Evolutionary conservation across 2,113 vertebrate genomes (phyloP), one percentile per base, ranked within the genome.

Genomic region (Puntigrus tetrazona): DNA sequence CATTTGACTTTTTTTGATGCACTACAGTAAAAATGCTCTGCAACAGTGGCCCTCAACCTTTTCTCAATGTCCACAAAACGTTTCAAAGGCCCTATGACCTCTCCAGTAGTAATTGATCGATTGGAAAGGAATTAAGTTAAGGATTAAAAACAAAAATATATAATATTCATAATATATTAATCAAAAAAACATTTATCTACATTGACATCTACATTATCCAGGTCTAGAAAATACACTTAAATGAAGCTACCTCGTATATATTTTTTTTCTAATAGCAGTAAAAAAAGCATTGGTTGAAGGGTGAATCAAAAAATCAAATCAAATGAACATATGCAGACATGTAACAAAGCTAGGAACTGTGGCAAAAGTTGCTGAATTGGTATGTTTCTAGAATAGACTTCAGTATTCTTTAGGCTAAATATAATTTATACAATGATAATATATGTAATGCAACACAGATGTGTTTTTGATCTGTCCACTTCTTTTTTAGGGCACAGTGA

Each of bases 401-500:
- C 31, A 8, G 31, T 36, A 9, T 67, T 67, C 31, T 36, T 5
- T 67, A 67, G 7, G 18, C 63, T 20, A 36, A 67, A 67, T 36
- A 67, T 36, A 34, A 34, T 18, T 50, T 50, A 5, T 50, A 50
- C 5, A 50, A 50, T 50, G 18, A 50, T 18, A 2, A 2, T 45
- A 0, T 65, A 8, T 20, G 65, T 36, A 69, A 69, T 43, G 36
- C 22, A 72, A 72, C 31, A n/a, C 38, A 25, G 69, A 41, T 41
- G 10, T 25, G 31, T 67, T 67, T 67, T 18, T n/a, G 67, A 45
- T 74, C 41, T 45, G 41, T n/a, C 41, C n/a, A 16, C 25, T 75
- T 50, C 73, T 75, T 75, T 83, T 77, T 0, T 89, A 99, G 98
- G 97, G 97, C 78, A 99, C 98, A 1, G 98, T 99, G 89, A 98